Evolutionary conservation across 2,113 vertebrate genomes (phyloP).

Genomic region (Benitochromis conjunctus): DNA sequence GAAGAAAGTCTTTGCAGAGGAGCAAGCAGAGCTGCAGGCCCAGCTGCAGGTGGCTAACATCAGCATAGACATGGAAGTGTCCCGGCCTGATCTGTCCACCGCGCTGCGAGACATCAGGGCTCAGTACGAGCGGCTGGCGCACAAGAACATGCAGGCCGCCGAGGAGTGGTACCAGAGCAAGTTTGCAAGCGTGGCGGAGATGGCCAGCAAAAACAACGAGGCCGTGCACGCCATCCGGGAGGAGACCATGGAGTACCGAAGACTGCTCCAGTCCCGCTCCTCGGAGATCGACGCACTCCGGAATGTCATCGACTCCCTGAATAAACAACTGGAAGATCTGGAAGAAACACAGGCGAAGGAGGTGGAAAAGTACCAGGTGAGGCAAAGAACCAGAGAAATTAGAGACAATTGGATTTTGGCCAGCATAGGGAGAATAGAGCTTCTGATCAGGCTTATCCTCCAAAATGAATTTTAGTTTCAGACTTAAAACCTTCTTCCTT

Average conservation of each 20-base stretch:
- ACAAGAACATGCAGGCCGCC: conserved; percentile 77
- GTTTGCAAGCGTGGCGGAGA: conserved; percentile 74
- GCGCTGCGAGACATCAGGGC: conserved; percentile 76
- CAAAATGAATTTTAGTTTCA: background rate
- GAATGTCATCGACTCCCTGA: conserved; percentile 77
- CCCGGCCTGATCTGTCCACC: conserved; percentile 73
- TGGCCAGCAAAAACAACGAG: conserved; percentile 76
- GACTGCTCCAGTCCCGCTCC: conserved; percentile 76
- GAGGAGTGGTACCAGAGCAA: conserved; percentile 81
- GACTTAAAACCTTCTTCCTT: background rate
- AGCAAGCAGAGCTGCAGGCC: conserved; percentile 66
- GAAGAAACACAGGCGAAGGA: conserved; percentile 78
- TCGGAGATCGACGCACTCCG: conserved; percentile 78
- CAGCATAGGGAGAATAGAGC: background rate
- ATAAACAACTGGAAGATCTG: conserved; percentile 77
- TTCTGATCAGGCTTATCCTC: background rate
- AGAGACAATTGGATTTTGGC: background rate
- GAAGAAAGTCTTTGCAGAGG: conserved; percentile 77
- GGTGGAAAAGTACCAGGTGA: conserved; percentile 79
- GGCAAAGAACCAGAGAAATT: conserved; percentile 65
- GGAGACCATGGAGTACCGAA: conserved; percentile 81
- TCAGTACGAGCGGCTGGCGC: conserved; percentile 78
- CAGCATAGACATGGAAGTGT: conserved; percentile 64
- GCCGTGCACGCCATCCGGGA: conserved; percentile 78
- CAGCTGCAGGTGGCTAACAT: conserved; percentile 72